Evolutionary conservation across 2,888 invertebrate genomes (phyloP).

Genomic region (Drosophila melanosoma): DNA sequence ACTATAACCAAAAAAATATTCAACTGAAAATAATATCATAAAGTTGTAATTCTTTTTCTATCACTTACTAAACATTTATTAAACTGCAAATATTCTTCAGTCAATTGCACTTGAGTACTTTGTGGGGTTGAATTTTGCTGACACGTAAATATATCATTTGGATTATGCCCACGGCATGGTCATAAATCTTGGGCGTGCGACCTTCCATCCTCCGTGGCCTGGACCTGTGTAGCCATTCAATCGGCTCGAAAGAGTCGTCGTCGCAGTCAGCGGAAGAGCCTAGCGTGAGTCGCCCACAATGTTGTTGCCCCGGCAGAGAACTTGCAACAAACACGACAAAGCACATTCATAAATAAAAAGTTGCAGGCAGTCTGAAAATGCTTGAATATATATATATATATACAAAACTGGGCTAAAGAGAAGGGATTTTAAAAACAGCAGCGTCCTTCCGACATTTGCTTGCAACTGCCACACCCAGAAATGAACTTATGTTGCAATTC

Average conservation of each 20-base stretch:
- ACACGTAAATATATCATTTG: slow-evolving; percentile 42
- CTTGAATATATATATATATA: slow-evolving; percentile 28
- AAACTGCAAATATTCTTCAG: slow-evolving; percentile 20
- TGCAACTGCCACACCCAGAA: slow-evolving; percentile 21
- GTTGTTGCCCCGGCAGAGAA: slow-evolving; percentile 34
- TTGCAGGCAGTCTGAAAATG: slow-evolving; percentile 56
- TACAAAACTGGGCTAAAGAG: background rate
- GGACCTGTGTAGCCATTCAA: slow-evolving; percentile 19
- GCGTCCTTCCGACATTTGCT: slow-evolving; percentile 34
- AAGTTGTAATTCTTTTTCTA: background rate
- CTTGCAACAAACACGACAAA: slow-evolving; percentile 26
- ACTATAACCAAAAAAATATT: background rate
- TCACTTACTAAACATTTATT: slow-evolving; percentile 15
- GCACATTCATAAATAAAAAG: slow-evolving; percentile 69
- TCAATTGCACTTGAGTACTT: slow-evolving; percentile 6
- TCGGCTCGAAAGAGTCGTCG: slow-evolving; percentile 26
- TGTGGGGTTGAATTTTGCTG: slow-evolving; percentile 47
- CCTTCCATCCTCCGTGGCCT: slow-evolving; percentile 21
- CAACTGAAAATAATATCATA: background rate
- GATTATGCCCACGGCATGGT: slow-evolving; percentile 45
- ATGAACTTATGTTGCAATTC: slow-evolving; percentile 41
- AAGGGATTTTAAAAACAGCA: slow-evolving; percentile 13
- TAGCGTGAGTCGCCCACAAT: slow-evolving; percentile 19
- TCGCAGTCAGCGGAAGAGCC: slow-evolving; percentile 32
- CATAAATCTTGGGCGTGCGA: slow-evolving; percentile 61